Evolutionary conservation across 2,113 vertebrate genomes (phyloP).

Genomic region (Taxidea taxus): DNA sequence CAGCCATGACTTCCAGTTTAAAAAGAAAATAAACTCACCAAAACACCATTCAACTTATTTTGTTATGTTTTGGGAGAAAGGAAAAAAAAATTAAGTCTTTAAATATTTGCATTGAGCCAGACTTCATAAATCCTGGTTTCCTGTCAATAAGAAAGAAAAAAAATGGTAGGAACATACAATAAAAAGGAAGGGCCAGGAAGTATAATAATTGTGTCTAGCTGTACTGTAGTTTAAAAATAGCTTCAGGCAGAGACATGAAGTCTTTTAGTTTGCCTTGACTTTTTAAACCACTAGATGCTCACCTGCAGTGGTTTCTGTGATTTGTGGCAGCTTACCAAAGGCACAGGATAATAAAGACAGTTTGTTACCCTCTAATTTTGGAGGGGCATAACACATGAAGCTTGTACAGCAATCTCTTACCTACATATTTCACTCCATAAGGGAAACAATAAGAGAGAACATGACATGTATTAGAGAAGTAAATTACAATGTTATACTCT

Average conservation of each 20-base stretch:
- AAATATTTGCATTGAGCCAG: conserved; percentile 72
- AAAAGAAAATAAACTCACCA: conserved; percentile 70
- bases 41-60: conserved; percentile 53
- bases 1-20: conserved; percentile 69
- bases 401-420: conserved; percentile 70
- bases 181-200: conserved; percentile 68
- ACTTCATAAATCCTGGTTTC: conserved; percentile 77
- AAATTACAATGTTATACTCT: conserved; percentile 83
- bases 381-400: conserved; percentile 77
- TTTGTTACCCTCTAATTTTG: conserved; percentile 85
- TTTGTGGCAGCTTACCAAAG: conserved; percentile 80
- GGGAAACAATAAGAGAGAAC: conserved; percentile 81
- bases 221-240: conserved; percentile 69
- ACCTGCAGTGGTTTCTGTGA: conserved; percentile 76
- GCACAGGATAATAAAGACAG: conserved; percentile 81
- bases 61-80: conserved; percentile 17
- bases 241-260: conserved; percentile 76
- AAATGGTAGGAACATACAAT: conserved; percentile 60
- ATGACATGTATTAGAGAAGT: conserved; percentile 82
- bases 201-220: conserved; percentile 74
- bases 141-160: conserved; percentile 74
- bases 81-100: conserved; percentile 49
- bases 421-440: conserved; percentile 82
- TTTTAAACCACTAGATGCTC: conserved; percentile 77
- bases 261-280: conserved; percentile 77